Evolutionary conservation across 2,888 invertebrate genomes (phyloP).

Genomic region (Ophion costatus): DNA sequence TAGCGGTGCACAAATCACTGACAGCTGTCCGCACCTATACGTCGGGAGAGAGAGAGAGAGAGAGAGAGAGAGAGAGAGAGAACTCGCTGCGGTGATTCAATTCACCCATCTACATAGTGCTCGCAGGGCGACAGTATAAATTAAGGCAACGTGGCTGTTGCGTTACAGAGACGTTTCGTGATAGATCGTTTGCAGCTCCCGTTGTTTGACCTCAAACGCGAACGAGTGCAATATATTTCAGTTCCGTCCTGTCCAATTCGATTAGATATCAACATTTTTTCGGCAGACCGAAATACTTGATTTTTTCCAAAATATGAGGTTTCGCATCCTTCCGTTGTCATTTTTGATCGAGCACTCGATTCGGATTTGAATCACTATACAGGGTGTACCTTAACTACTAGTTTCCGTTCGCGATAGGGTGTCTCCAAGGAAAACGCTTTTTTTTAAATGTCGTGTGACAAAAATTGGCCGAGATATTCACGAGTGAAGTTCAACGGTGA

Average conservation of each 20-base stretch:
- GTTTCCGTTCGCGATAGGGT: too few species aligned
- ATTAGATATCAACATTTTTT: neutral
- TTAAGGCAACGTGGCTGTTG: neutral
- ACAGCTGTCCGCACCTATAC: neutral
- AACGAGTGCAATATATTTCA: neutral
- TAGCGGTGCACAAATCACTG: constrained; percentile 18
- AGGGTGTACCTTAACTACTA: too few species aligned
- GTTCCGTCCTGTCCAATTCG: neutral
- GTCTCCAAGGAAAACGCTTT: too few species aligned
- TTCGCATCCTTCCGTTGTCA: neutral
- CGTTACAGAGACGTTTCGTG: neutral
- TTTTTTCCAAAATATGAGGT: neutral
- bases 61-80: neutral
- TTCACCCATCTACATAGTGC: constrained; percentile 24
- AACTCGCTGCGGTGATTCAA: constrained; percentile 27
- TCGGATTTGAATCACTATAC: too few species aligned
- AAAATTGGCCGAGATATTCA: too few species aligned
- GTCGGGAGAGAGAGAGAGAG: neutral
- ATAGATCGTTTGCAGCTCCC: neutral
- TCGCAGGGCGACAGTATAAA: constrained; percentile 3
- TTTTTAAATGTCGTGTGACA: too few species aligned
- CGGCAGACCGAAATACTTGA: neutral
- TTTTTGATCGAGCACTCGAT: neutral
- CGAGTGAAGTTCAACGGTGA: too few species aligned
- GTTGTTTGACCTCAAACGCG: neutral